Base-by-base conservation (phyloP, 2,888 invertebrate genomes). In the Stenichneumon culpator region DNA sequence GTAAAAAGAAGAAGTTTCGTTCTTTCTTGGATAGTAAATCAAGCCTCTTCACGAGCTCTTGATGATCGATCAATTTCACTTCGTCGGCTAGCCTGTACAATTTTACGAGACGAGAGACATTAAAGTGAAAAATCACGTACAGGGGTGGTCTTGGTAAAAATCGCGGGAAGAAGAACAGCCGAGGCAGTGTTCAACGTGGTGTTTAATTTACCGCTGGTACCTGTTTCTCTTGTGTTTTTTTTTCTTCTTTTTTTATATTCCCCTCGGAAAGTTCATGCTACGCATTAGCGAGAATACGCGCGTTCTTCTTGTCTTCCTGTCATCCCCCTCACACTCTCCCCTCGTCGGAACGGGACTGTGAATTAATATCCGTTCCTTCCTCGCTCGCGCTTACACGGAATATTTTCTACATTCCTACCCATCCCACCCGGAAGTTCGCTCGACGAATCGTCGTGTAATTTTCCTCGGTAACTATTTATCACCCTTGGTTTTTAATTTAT, bases 361-460 rank as follows among this genome's bases (percentile, higher is more conserved):
- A 79, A 82, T 84, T 84, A 57, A 57, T 22, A 57, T 84, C 82
- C 84, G 84, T 82, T 69, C 65, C 60, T 72, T 79, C 68, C 79
- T 19, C 69, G 36, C 69, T 22, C 72, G 78, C 54, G 69, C 70
- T 74, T 74, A 70, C 77, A 39, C 50, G 82, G 50, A 11, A 57
- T 80, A 68, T 72, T 39, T 73, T 68, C 77, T 65, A 39, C 69
- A 70, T 69, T 82, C 52, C 63, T 63, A 50, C 74, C 79, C 69
- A 67, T 69, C 74, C 52, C 54, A 52, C 44, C 70, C 84, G 84
- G 82, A 84, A 79, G 79, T 82, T 82, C 69, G 36, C 67, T 70
- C 73, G 81, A 81, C 81, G 81, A 84, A 84, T 84, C 78, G 74
- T 84, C 81, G 69, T 78, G 73, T 78, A 81, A 84, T 81, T 84